Evolutionary conservation across 2,888 invertebrate species (phyloP).

Genomic region (Pyrrhosoma nymphula): DNA sequence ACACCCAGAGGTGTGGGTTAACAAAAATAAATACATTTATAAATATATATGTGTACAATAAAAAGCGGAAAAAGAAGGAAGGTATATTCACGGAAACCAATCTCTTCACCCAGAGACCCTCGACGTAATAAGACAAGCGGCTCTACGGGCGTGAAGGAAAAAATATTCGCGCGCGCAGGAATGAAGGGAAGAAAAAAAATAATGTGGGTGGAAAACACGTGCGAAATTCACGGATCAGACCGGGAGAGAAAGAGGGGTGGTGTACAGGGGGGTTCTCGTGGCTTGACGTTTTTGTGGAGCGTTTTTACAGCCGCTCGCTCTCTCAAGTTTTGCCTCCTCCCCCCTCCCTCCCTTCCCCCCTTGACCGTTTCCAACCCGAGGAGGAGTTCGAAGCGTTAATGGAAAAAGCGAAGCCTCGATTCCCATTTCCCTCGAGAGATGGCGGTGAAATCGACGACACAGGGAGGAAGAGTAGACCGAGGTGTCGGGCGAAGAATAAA

Average conservation of each 20-base stretch:
- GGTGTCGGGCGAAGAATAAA: conserved; percentile 25
- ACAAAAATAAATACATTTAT: conserved; percentile 12
- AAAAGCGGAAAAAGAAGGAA: background rate
- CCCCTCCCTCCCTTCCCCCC: background rate
- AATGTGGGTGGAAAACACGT: background rate
- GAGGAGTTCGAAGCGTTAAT: conserved; percentile 37
- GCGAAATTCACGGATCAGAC: conserved; percentile 37
- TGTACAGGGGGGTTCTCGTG: background rate
- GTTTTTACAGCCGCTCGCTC: conserved; percentile 36
- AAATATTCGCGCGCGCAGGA: background rate
- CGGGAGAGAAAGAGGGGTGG: no score
- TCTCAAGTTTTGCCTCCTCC: background rate
- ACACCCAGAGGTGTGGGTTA: background rate
- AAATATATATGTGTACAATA: background rate
- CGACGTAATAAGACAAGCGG: conserved; percentile 13
- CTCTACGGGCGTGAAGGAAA: conserved; percentile 11
- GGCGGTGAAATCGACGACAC: conserved; percentile 53
- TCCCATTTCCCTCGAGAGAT: conserved; percentile 52
- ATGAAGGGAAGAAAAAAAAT: background rate
- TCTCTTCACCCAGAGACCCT: background rate
- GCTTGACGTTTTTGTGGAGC: conserved; percentile 56
- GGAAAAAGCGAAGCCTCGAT: conserved; percentile 64
- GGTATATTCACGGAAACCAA: conserved; percentile 27
- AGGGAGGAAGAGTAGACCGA: background rate
- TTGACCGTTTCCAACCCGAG: background rate